Base-by-base conservation (phyloP, 2,888 invertebrate genomes). In the Bellardia bayeri region DNA sequence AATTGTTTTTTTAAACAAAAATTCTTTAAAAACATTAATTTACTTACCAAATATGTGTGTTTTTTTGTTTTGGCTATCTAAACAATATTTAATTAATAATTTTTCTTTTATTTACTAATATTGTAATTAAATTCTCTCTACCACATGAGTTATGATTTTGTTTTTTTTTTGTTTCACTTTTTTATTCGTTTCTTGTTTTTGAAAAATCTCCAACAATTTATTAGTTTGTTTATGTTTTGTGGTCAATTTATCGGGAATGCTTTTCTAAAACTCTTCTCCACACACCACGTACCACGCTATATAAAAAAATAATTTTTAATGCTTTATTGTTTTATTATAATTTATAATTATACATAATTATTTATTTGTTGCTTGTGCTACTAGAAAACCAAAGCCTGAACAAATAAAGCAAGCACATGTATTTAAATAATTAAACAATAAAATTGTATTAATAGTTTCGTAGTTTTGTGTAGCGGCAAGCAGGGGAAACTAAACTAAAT, bases 221-320 rank as follows among this genome's bases (percentile, higher is more conserved):
- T 40, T 54, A 30, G 5, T 68, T 66, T 68, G 78, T 78, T 78
- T 78, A 56, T 68, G 33, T 56, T 45, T 45, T 56, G 78, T 58
- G 56, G 56, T 68, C 42, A 30, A 58, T 68, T 68, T 68, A 58
- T 33, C 30, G 45, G 30, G 33, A 54, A 64, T 13, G 6, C 56
- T 66, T 64, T 51, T 49, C n/a, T 51, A 23, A 23, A 23, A 9
- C 23, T 56, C 51, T 13, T 51, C 51, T 51, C n/a, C 51, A 9
- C 42, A 14, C 4, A 6, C 5, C 51, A 51, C 23, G 23, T 23
- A 51, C 33, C 33, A 51, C 51, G 14, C 51, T 9, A 11, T 7
- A 45, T 7, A 40, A 45, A 45, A n/a, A 45, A 45, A 45, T 45
- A 51, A n/a, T 56, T 16, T 56, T 56, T 56, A 56, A 56, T 56